Conservation (phyloP, 1,140 invertebrate genomes). For the Amphibalanus amphitrite region DNA sequence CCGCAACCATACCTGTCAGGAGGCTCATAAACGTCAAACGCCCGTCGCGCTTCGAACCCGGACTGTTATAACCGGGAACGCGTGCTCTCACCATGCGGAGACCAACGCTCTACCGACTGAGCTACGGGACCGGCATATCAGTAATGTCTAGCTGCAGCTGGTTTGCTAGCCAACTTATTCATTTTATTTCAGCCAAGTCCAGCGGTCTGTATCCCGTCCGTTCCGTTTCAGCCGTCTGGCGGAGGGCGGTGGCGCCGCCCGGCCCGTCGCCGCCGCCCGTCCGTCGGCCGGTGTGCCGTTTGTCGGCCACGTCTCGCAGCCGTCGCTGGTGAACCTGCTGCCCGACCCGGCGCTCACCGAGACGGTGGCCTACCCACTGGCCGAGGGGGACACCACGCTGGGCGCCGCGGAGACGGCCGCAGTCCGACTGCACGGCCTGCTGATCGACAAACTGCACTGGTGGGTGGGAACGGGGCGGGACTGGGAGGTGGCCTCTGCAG, state of each 20-base stretch:
- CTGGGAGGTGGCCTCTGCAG: too few relatives aligned
- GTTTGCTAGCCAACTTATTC: too few relatives aligned
- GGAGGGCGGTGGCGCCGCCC: constrained; percentile 28
- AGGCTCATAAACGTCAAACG: too few relatives aligned
- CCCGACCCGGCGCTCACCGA: constrained; percentile 51
- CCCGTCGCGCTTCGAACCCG: too few relatives aligned
- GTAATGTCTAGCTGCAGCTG: too few relatives aligned
- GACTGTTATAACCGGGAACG: too few relatives aligned
- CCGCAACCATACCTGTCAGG: too few relatives aligned
- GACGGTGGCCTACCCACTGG: constrained; percentile 43
- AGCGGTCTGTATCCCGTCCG: constrained; percentile 2
- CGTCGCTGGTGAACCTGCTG: constrained; percentile 43
- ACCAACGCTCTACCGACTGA: too few relatives aligned
- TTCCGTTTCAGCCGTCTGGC: constrained; percentile 12
- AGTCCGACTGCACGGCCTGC: constrained; percentile 42
- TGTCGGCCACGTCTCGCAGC: constrained; percentile 14
- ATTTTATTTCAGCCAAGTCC: too few relatives aligned
- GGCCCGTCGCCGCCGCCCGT: constrained; percentile 33
- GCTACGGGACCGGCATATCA: too few relatives aligned
- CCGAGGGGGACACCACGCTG: constrained; percentile 27
- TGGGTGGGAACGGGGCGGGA: too few relatives aligned
- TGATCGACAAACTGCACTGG: constrained; percentile 46
- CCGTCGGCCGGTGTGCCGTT: constrained; percentile 21
- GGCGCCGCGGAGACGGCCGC: constrained; percentile 29
- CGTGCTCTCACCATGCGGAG: too few relatives aligned